Conservation (phyloP, 2,113 vertebrate genomes). For the Elgaria multicarinata region DNA sequence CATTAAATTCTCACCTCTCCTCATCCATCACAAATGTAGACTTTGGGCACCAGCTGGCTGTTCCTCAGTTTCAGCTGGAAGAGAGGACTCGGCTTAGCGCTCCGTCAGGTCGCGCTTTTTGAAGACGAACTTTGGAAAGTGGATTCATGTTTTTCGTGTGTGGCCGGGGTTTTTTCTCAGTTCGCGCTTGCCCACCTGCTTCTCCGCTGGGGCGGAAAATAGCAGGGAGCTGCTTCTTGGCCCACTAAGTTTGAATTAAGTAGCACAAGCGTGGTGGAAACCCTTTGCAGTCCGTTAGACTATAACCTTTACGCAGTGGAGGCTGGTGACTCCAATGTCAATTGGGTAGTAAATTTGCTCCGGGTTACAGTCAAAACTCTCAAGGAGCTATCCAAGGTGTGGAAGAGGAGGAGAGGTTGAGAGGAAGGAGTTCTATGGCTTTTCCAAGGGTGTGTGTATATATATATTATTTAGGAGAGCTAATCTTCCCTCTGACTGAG, state of each 20-base stretch:
- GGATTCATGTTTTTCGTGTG: neutral
- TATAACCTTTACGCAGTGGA: no score
- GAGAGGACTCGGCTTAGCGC: neutral
- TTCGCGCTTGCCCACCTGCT: rapidly evolving
- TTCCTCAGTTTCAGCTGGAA: neutral
- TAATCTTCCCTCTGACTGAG: no score
- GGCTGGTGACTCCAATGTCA: no score
- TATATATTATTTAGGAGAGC: no score
- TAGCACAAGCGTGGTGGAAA: neutral
- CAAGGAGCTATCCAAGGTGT: no score
- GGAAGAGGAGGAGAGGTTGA: no score
- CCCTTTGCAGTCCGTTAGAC: no score
- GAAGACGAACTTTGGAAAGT: neutral
- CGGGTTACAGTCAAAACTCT: no score
- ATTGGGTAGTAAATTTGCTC: no score
- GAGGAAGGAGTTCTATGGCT: no score
- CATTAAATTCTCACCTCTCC: constrained; percentile 22
- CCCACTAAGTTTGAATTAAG: neutral
- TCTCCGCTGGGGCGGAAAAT: neutral
- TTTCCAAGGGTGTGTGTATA: no score
- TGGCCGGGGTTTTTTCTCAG: rapidly evolving
- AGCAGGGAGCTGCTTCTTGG: neutral
- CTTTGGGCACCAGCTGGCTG: constrained; percentile 8
- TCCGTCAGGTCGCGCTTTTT: neutral
- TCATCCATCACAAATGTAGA: neutral